Evolutionary conservation across 2,797 vertebrate genomes (phyloP), one percentile per base, ranked within the genome.

Genomic region (Enteromius radiatus): DNA sequence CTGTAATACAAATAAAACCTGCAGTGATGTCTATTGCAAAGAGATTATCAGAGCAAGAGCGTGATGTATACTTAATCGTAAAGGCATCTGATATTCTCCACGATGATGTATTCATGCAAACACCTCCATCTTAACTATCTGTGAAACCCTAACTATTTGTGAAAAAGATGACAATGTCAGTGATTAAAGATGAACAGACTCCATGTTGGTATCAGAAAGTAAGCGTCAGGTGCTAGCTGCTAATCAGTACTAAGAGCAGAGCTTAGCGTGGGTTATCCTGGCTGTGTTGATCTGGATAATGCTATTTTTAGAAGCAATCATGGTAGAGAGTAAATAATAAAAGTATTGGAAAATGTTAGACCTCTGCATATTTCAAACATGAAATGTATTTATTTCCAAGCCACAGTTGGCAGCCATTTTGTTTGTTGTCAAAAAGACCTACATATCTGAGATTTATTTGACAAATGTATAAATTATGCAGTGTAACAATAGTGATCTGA

Each of bases 181-280:
- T 31, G 5, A 54, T 43, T 23, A 26, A 67, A 80, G 47, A 73
- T 54, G 33, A 76, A 64, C 33, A 9, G 26, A 47, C 63, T 38
- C 9, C 63, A 67, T 81, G 31, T 41, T 81, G 54, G 38, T 63
- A 70, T 84, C 84, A 77, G 73, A 81, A 56, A 73, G 65, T 14
- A 77, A 69, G 38, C 73, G 23, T 85, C 84, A 85, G 59, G 56
- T 45, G 61, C 81, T 69, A 70, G 70, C 36, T 71, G 73, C 78
- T 81, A 81, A 84, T 81, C 85, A 78, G 76, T 71, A 41, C n/a
- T 79, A 76, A 82, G 69, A 69, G 54, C 70, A 70, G 80, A 47
- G 65, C 59, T 73, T 73, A 81, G 67, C 5, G 5, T 26, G 76
- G 73, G 67, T 71, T 67, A 78, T 64, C 70, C 81, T 71, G 71